These are phyloP conservation scores for Mus musculus DNA, from an alignment of 2,113 vertebrate genomes.

Conservation along the genomic window DNA sequence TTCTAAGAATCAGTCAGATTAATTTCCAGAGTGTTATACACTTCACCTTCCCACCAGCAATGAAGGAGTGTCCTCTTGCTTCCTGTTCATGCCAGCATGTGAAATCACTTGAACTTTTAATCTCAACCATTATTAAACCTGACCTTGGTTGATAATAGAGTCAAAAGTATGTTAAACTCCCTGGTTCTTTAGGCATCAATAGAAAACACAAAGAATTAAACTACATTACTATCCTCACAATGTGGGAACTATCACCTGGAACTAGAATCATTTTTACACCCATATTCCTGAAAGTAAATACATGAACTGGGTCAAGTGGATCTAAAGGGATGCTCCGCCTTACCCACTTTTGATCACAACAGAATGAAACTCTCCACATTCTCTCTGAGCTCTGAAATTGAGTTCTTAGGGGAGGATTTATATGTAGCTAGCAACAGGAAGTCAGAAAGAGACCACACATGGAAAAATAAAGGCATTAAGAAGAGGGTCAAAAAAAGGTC, in stretches of 20 bases:
- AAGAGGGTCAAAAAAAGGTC: conserved; percentile 2
- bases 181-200: not conserved
- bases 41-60: no score
- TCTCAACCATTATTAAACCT: not conserved
- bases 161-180: not conserved
- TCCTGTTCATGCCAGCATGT: no score
- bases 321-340: conserved; percentile 33
- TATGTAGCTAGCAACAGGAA: conserved; percentile 36
- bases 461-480: conserved; percentile 18
- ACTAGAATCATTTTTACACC: conserved; percentile 20
- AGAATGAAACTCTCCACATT: conserved; percentile 57
- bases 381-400: conserved; percentile 67
- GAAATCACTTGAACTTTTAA: no score
- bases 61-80: no score
- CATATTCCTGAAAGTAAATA: conserved; percentile 50
- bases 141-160: not conserved
- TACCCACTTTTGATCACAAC: conserved; percentile 53
- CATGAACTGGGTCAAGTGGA: conserved; percentile 31
- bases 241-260: not conserved
- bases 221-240: not conserved
- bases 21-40: no score
- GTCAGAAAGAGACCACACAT: conserved; percentile 50
- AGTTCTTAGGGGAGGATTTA: conserved; percentile 66
- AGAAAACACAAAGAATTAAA: not conserved
- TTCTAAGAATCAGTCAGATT: no score